These are phyloP conservation scores for Meandrina meandrites DNA, from an alignment of 92 coral and sea anemone genomes.

Conservation along the genomic window DNA sequence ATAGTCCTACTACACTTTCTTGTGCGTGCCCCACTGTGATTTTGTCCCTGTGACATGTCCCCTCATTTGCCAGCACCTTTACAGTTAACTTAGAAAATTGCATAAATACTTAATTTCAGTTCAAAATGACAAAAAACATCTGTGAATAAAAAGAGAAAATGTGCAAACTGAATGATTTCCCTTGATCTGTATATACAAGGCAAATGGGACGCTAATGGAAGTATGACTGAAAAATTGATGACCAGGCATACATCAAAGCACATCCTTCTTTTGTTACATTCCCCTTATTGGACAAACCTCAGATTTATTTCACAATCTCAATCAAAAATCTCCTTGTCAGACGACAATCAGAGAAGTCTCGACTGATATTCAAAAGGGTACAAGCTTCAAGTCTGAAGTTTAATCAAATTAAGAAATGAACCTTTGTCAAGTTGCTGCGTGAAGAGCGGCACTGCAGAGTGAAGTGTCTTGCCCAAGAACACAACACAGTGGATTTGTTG, in stretches of 20 bases:
- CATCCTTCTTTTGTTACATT: not conserved
- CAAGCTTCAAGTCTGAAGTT: not conserved
- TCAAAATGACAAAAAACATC: constrained; percentile 10
- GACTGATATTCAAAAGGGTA: not conserved
- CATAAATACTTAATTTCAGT: not conserved
- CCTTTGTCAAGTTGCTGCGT: too few species aligned
- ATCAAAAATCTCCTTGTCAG: not conserved
- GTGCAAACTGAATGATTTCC: constrained; percentile 30
- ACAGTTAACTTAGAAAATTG: not conserved
- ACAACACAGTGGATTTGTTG: too few species aligned
- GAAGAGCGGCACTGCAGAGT: too few species aligned
- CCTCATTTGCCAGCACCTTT: not conserved
- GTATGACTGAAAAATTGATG: not conserved
- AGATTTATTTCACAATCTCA: not conserved
- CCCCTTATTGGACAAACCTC: not conserved
- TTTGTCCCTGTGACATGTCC: too few species aligned
- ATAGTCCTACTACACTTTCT: too few species aligned
- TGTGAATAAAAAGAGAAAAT: constrained; percentile 1
- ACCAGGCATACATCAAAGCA: constrained; percentile 2
- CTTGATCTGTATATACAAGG: constrained; percentile 6
- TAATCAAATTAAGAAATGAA: not conserved
- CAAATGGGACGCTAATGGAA: constrained; percentile 11
- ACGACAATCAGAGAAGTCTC: not conserved
- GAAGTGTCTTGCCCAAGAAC: too few species aligned
- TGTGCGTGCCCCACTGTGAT: too few species aligned